phyloP scores from a whole-genome alignment of 2,888 invertebrate genomes.

The Spodoptera exigua region DNA sequence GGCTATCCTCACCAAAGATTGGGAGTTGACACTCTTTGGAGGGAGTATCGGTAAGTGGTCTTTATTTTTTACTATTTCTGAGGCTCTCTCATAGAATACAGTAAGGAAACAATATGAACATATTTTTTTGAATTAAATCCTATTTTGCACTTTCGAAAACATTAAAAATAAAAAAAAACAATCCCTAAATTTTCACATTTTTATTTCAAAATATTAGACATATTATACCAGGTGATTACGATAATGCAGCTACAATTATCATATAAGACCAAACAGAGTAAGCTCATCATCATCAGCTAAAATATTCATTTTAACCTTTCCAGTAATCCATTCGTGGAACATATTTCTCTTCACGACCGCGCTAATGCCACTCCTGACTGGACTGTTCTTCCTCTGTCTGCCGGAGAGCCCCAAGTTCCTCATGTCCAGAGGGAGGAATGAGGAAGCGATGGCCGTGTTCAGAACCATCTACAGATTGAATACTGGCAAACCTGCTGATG shows the following conservation, averaged over 20 bases:
- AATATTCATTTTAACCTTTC: slow-evolving; percentile 1
- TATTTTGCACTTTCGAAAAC: no score
- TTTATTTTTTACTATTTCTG: no score
- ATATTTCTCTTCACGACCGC: slow-evolving; percentile 89
- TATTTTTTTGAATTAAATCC: no score
- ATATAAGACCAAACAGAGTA: no score
- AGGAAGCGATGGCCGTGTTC: slow-evolving; percentile 91
- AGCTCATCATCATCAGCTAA: not conserved
- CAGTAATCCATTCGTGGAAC: slow-evolving; percentile 91
- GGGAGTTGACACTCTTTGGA: slow-evolving; percentile 81
- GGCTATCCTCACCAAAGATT: slow-evolving; percentile 91
- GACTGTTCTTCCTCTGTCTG: slow-evolving; percentile 88
- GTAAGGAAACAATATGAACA: no score
- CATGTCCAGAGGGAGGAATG: slow-evolving; percentile 91
- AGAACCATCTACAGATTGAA: slow-evolving; percentile 91
- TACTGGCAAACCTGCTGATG: slow-evolving; percentile 89
- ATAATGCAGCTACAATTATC: no score
- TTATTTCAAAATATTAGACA: no score
- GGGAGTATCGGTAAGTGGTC: slow-evolving; percentile 70
- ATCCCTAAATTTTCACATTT: no score
- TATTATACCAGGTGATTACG: no score
- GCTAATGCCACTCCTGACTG: slow-evolving; percentile 91
- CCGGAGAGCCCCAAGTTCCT: slow-evolving; percentile 95
- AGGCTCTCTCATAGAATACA: no score
- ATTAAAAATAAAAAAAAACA: no score